These are phyloP conservation scores for Ethmia dodecea DNA, from an alignment of 2,888 invertebrate genomes.

Conservation along the genomic window DNA sequence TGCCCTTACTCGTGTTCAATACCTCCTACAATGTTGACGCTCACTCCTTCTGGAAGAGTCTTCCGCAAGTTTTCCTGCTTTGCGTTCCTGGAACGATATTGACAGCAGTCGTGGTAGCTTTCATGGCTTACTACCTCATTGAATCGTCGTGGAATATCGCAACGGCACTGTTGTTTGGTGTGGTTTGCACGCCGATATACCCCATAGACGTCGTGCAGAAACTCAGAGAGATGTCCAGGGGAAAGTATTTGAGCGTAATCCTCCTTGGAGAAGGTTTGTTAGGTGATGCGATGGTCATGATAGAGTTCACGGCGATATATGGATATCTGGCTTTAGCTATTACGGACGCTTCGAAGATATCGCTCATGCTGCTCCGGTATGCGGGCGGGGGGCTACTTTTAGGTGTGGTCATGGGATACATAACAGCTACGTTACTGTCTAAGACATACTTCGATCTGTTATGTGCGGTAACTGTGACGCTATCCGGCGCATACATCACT, in stretches of 20 bases:
- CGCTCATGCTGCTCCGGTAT: constrained; percentile 48
- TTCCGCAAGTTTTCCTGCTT: constrained; percentile 55
- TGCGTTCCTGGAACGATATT: constrained; percentile 51
- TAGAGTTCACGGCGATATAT: constrained; percentile 54
- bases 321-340: constrained; percentile 52
- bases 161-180: constrained; percentile 51
- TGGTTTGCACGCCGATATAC: constrained; percentile 60
- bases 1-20: constrained; percentile 56
- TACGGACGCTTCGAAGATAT: constrained; percentile 42
- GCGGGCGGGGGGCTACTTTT: constrained; percentile 55
- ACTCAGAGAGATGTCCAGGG: constrained; percentile 50
- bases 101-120: constrained; percentile 47
- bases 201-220: constrained; percentile 59
- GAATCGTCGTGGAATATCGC: constrained; percentile 54
- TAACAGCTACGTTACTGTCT: constrained; percentile 46
- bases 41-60: constrained; percentile 59
- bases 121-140: constrained; percentile 57
- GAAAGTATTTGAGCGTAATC: constrained; percentile 59
- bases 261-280: constrained; percentile 59
- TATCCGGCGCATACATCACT: constrained; percentile 55
- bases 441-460: constrained; percentile 55
- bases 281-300: constrained; percentile 62
- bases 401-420: constrained; percentile 55
- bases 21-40: constrained; percentile 59
- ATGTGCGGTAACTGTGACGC: constrained; percentile 52